A percentile compares a stretch with the other conserved stretches of the same genome.
These are phyloP conservation scores for Octodonta nipae DNA, from an alignment of 2,888 invertebrate species.

Conservation along the genomic window DNA sequence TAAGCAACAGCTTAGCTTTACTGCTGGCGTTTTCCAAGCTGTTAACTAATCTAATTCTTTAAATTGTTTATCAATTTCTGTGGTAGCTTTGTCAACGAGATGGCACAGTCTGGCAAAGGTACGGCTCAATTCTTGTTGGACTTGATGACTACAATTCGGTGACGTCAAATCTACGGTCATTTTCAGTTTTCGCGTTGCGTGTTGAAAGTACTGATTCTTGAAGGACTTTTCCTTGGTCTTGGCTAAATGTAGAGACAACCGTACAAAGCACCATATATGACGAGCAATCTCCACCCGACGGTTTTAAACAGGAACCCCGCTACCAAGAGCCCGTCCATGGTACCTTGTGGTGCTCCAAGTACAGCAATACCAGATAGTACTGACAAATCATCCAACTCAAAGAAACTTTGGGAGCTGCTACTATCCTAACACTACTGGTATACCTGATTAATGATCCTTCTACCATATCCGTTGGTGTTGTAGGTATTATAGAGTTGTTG, in stretches of 20 bases:
- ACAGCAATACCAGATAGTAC: constrained; percentile 62
- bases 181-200: constrained; percentile 82
- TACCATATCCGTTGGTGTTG: constrained; percentile 23
- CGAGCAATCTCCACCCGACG: constrained; percentile 91
- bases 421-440: too few species aligned
- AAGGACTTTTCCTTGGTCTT: constrained; percentile 88
- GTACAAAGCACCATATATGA: constrained; percentile 58
- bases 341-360: constrained; percentile 79
- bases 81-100: constrained; percentile 78
- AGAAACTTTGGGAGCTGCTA: too few species aligned
- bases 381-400: constrained; percentile 51
- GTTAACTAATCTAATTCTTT: constrained; percentile 57
- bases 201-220: constrained; percentile 85
- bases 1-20: constrained; percentile 49
- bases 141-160: constrained; percentile 95
- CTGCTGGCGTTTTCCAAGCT: constrained; percentile 43
- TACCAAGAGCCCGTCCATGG: constrained; percentile 80
- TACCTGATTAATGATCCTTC: constrained; percentile 20
- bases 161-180: constrained; percentile 93
- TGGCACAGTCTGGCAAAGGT: constrained; percentile 89
- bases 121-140: constrained; percentile 63
- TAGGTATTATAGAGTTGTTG: constrained; percentile 28
- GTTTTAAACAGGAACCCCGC: constrained; percentile 91
- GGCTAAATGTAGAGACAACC: constrained; percentile 82
- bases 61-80: constrained; percentile 73